phyloP scores from a whole-genome alignment of 2,113 vertebrate genomes.

The Amphilophus citrinellus region DNA sequence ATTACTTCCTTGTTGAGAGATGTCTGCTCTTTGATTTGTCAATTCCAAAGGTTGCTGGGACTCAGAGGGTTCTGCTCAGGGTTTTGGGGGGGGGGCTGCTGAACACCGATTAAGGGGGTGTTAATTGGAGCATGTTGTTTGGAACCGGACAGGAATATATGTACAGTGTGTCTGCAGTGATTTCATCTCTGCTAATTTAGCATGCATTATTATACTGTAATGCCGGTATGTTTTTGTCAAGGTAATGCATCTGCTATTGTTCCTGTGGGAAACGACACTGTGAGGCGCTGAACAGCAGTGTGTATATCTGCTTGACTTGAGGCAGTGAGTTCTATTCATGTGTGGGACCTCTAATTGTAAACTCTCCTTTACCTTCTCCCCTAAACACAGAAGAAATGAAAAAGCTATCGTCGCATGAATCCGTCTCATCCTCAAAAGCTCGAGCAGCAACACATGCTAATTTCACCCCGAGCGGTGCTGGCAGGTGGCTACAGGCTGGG shows the following conservation, averaged over 20 bases:
- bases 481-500: too few relatives aligned
- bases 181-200: conserved; percentile 27
- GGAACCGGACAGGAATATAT: conserved; percentile 25
- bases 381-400: neutral
- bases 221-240: neutral
- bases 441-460: neutral
- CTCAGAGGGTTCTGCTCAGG: conserved; percentile 67
- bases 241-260: neutral
- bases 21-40: conserved; percentile 91
- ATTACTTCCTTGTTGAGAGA: conserved; percentile 91
- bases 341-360: conserved; percentile 2
- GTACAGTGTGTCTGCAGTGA: conserved; percentile 18
- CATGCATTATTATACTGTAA: conserved; percentile 18
- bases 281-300: neutral
- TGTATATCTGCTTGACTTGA: neutral
- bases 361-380: neutral
- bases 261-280: neutral
- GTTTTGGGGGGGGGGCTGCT: conserved; percentile 81
- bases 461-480: neutral
- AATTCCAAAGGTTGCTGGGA: conserved; percentile 87
- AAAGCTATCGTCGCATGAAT: neutral
- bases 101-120: conserved; percentile 89
- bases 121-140: conserved; percentile 90
- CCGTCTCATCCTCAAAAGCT: neutral
- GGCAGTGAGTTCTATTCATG: neutral